Evolutionary conservation across 2,888 invertebrate species (phyloP), one percentile per base, ranked within the genome.

Genomic region (Morinoia aosen): DNA sequence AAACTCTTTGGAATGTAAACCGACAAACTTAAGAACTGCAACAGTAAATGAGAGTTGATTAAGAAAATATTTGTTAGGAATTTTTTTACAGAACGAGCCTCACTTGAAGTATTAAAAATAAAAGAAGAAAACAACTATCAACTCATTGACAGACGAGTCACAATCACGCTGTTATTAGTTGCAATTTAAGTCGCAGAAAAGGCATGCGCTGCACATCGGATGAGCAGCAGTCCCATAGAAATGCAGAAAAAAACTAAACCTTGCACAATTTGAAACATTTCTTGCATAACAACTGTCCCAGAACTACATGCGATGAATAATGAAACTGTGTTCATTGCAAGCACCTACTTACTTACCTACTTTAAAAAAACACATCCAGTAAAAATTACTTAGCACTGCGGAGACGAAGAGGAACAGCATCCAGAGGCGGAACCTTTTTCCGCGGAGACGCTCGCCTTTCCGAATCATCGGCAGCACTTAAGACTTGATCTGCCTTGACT

Each of bases 361-460:
- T 25, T 76, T 76, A 76, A 76, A 61, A 76, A 76, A 76, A 25
- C 33, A 76, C 76, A 76, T 76, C 76, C 76, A 76, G 76, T 33
- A 76, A 90, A 39, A 48, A n/a, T 93, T 93, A 93, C 57, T 93
- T 93, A 57, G 93, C 56, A 93, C 93, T 93, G 57, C 93, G 93
- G 57, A 93, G 93, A 93, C 93, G 93, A 93, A 48, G 57, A 93
- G 93, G 57, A 57, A 93, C 56, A 56, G 57, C 93, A 93, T 93
- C 93, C 57, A 93, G 48, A 93, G n/a, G 25, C 56, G 57, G 14
- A 57, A 33, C n/a, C 33, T 57, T 93, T 33, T 93, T 93, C 19
- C 93, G 39, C 57, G 93, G 93, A 12, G 57, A 93, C 56, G 93
- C 93, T 57, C 93, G 57, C 57, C 93, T 56, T 48, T 93, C 93